A percentile compares a stretch with the other conserved stretches of the same genome.
phyloP scores from a whole-genome alignment of 1,140 invertebrate genomes.

The Sminthurinus signatus region DNA sequence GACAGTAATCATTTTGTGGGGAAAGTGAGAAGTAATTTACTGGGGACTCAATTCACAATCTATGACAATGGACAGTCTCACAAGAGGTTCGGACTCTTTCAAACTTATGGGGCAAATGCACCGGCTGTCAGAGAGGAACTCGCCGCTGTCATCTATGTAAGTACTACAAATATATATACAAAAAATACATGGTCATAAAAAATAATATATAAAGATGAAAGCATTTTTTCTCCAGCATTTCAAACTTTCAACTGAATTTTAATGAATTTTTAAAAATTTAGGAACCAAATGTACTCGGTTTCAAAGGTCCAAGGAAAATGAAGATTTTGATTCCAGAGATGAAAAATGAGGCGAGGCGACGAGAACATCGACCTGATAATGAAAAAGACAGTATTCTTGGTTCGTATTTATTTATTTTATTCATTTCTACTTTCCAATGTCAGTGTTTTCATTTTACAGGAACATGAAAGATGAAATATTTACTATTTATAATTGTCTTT shows the following conservation, averaged over 20 bases:
- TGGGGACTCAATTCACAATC: slow-evolving; percentile 94
- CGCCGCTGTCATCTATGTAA: slow-evolving; percentile 85
- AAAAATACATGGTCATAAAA: not conserved
- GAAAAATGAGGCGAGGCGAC: slow-evolving; percentile 69
- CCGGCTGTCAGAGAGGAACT: slow-evolving; percentile 72
- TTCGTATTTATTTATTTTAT: slow-evolving; percentile 46
- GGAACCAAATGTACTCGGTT: slow-evolving; percentile 97
- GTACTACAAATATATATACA: slow-evolving; percentile 42
- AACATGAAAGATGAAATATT: not conserved
- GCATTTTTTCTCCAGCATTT: no score
- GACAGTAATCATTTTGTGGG: slow-evolving; percentile 85
- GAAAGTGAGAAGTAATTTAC: slow-evolving; percentile 89
- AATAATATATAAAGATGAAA: no score
- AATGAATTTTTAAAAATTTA: slow-evolving; percentile 44
- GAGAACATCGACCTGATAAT: slow-evolving; percentile 67
- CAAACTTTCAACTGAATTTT: not conserved
- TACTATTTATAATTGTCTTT: not conserved
- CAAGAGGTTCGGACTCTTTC: slow-evolving; percentile 39
- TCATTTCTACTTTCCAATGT: not conserved
- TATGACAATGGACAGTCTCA: slow-evolving; percentile 79
- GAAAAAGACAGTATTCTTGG: slow-evolving; percentile 74
- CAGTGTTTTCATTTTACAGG: not conserved
- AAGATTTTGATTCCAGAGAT: slow-evolving; percentile 94
- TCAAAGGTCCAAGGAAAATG: slow-evolving; percentile 97
- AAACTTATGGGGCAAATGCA: slow-evolving; percentile 43